phyloP scores from a whole-genome alignment of 2,113 vertebrate genomes.

The Girardinichthys multiradiatus region DNA sequence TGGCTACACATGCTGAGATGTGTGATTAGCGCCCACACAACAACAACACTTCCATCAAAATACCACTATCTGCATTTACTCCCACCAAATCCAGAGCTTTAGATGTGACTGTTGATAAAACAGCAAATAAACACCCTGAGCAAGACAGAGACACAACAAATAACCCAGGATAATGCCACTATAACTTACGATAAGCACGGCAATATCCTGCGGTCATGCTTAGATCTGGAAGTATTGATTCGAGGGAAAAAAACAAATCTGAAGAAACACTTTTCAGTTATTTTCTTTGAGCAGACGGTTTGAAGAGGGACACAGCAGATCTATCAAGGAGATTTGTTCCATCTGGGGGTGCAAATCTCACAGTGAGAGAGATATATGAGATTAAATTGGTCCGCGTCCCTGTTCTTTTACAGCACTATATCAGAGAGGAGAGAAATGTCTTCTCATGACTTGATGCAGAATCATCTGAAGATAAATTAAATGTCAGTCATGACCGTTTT shows the following conservation, averaged over 20 bases:
- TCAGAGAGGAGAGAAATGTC: not conserved
- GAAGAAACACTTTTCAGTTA: constrained; percentile 16
- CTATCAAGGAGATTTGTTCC: constrained; percentile 22
- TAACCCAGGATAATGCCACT: not conserved
- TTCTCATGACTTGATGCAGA: not conserved
- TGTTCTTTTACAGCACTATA: constrained; percentile 13
- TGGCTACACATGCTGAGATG: constrained; percentile 20
- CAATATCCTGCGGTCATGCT: constrained; percentile 12
- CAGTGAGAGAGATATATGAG: constrained; percentile 33
- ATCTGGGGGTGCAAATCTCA: constrained; percentile 7
- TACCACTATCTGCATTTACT: constrained; percentile 23
- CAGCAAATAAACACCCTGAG: constrained; percentile 5
- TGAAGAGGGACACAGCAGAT: constrained; percentile 11
- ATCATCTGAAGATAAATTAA: not conserved
- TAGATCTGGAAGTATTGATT: constrained; percentile 33
- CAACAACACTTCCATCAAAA: constrained; percentile 41
- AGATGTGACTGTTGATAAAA: constrained; percentile 4
- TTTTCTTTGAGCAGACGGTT: constrained; percentile 11
- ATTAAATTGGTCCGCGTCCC: constrained; percentile 16
- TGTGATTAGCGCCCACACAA: constrained; percentile 36
- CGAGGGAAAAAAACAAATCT: constrained; percentile 24
- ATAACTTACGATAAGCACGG: constrained; percentile 26
- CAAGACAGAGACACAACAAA: not conserved
- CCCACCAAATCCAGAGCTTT: not conserved
- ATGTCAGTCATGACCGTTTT: not conserved